Base-by-base conservation (phyloP, 1,140 invertebrate species). In the Heliconius congener region DNA sequence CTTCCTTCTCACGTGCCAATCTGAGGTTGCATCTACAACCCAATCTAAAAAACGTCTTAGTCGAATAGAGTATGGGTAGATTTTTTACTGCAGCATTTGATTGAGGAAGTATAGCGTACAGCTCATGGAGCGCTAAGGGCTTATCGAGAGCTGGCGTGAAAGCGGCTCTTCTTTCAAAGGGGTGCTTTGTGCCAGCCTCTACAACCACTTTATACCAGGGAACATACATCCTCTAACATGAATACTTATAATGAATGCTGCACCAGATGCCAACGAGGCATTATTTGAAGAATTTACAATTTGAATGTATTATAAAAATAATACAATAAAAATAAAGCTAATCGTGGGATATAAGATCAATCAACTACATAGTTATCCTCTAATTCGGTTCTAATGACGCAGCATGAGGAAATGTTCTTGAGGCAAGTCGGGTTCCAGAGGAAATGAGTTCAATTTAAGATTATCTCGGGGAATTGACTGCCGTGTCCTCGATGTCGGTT, bases 91-190 rank as follows among this genome's bases (percentile, higher is more conserved):
- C 76, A 72, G 80, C 74, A 77, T 74, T 77, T 80, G 81, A 82
- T 80, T 82, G 81, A 82, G 82, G 84, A 88, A 90, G 86, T 86
- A 87, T 87, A 82, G 84, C 86, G 84, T 87, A 80, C 81, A 82
- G 82, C 77, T 82, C 81, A 66, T 82, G 81, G 73, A 71, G 77
- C 81, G 82, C 76, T 75, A 83, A 89, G 87, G 82, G 86, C 85
- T 91, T 91, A 91, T 92, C 90, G 91, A 93, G 90, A 89, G 90
- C 87, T 86, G 87, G 83, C 83, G 85, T 87, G 84, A 92, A 90
- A 89, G 90, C 90, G 80, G 81, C 90, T 90, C 90, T 88, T 86
- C 85, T 89, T 79, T 90, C 80, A 87, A 88, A 89, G 88, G 87
- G 87, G 87, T 87, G 87, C 92, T 93, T 93, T 93, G 90, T 91